Base-by-base conservation (phyloP, 2,888 invertebrate genomes). In the Palloptera scutellata region DNA sequence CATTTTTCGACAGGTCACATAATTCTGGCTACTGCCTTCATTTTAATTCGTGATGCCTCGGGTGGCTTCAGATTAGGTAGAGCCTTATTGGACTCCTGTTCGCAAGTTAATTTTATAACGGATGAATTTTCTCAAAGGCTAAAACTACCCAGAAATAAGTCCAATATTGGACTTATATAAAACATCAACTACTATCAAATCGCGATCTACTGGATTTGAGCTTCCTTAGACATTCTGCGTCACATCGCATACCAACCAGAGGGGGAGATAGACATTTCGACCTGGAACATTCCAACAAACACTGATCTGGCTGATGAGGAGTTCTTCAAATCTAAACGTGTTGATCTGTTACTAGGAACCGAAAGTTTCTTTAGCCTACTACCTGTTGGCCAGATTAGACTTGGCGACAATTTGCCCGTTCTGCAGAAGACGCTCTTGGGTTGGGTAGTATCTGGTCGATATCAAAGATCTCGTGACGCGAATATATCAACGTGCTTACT, bases 341-440 rank as follows among this genome's bases (percentile, higher is more conserved):
- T 69, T 20, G 67, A 69, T 19, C 20, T 66, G 48, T 17, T 71
- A 9, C 15, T 71, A 0, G 67, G 66, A 1, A 66, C 66, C 0
- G 70, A 70, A 57, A 41, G 61, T 1, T 70, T 68, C 17, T 70
- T 70, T 61, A n/a, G n/a, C n/a, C n/a, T n/a, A n/a, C n/a, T n/a
- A n/a, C n/a, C n/a, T n/a, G n/a, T n/a, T n/a, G n/a, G n/a, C n/a
- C n/a, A n/a, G n/a, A n/a, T n/a, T n/a, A n/a, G n/a, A n/a, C n/a
- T n/a, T n/a, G n/a, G n/a, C n/a, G n/a, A n/a, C n/a, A n/a, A n/a
- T n/a, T n/a, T n/a, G n/a, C n/a, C n/a, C n/a, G n/a, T n/a, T 20
- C 64, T 74, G 1, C 73, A 74, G 48, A 74, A 75, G 58, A 72
- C 74, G 1, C 45, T 70, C 11, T 57, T 74, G 6, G 72, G 73